Base-by-base conservation (phyloP, 1,140 invertebrate genomes). In the Neodiprion fabricii region DNA sequence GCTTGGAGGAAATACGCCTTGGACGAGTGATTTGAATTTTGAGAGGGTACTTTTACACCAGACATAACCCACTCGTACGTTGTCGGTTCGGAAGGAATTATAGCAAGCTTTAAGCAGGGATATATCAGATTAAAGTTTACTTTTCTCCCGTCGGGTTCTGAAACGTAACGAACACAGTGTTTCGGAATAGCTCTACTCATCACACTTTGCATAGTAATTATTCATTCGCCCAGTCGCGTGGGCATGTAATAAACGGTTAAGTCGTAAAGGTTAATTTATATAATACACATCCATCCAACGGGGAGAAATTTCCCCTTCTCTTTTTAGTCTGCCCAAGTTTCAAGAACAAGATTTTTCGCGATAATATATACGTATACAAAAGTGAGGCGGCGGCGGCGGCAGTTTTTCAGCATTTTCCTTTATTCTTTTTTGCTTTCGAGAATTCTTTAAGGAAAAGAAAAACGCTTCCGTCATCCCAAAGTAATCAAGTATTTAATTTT, bases 401-500 rank as follows among this genome's bases (percentile, higher is more conserved):
- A 61, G 53, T 61, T 61, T 61, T 14, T 40, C 28, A 40, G 28
- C 5, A 40, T 3, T 40, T 40, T 40, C 5, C 28, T 1, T 40
- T 5, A 4, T 40, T 40, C 5, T 40, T 40, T 40, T 40, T 40
- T 40, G 1, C 28, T 5, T 40, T 5, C 28, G 28, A 40, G 28
- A 40, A 61, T 14, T 17, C 53, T 61, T 61, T 4, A 61, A 61
- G 53, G 53, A 61, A 61, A 40, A 40, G 28, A 65, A 17, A 47
- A 9, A 12, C 67, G 67, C 84, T 82, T 84, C 28, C 79, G 82
- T 86, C 83, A 86, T 86, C 79, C 82, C 79, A 79, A 78, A 82
- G 84, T 86, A 86, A 85, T 86, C 84, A 86, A 81, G 80, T 83
- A 84, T 79, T 85, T 86, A 86, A 85, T 80, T 86, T 85, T 79